Evolutionary conservation across 2,113 vertebrate genomes (phyloP).

Genomic region (Sphyrna mokarran): DNA sequence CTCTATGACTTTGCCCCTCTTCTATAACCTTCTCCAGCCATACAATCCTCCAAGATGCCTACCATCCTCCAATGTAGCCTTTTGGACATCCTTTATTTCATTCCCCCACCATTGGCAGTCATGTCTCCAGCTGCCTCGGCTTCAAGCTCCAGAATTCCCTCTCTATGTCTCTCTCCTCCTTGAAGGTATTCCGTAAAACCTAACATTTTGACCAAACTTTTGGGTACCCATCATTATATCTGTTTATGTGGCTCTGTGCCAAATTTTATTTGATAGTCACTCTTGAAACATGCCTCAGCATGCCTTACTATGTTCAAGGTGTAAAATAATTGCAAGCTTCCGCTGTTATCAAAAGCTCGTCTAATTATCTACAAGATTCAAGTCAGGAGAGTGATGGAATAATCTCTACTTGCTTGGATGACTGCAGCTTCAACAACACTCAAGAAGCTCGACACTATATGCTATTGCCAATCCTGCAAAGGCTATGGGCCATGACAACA

Average conservation of each 20-base stretch:
- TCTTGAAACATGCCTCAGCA: not conserved
- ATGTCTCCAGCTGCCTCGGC: not conserved
- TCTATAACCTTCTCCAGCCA: not conserved
- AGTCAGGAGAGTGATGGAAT: no score
- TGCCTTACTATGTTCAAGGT: not conserved
- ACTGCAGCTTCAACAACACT: no score
- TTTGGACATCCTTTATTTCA: not conserved
- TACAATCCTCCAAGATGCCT: not conserved
- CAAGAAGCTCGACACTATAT: no score
- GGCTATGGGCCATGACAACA: no score
- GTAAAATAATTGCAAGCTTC: not conserved
- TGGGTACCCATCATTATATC: not conserved
- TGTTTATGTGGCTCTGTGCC: not conserved
- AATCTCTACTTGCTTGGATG: no score
- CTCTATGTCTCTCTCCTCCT: not conserved
- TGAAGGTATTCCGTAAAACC: not conserved
- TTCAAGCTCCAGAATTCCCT: not conserved
- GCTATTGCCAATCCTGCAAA: no score
- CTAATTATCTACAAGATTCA: not conserved
- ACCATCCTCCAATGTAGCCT: no score
- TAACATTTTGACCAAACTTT: not conserved
- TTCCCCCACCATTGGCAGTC: not conserved
- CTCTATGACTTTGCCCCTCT: not conserved
- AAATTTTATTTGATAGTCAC: not conserved
- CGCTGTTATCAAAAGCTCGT: not conserved